phyloP scores from a whole-genome alignment of 2,888 invertebrate genomes.

The Cistogaster globosa region DNA sequence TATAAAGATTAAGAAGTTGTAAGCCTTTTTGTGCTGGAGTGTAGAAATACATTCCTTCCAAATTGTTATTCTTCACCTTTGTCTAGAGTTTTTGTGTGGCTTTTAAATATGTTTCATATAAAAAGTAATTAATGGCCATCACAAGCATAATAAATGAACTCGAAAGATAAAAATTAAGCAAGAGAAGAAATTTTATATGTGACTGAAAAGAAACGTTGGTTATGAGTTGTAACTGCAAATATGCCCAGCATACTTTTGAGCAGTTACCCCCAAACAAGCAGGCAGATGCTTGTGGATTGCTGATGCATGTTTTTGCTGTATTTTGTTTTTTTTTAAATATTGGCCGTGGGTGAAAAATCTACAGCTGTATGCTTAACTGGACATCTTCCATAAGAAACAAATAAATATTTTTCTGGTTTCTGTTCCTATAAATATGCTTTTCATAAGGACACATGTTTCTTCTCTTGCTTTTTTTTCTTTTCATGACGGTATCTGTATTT shows the following conservation, averaged over 20 bases:
- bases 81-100: slow-evolving; percentile 18
- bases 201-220: slow-evolving; percentile 3
- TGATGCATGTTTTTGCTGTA: background rate
- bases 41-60: background rate
- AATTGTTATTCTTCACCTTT: background rate
- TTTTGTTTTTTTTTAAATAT: no score
- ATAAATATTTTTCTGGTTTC: slow-evolving; percentile 34
- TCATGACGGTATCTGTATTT: background rate
- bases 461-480: slow-evolving; percentile 1
- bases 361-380: slow-evolving; percentile 1
- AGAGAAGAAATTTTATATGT: background rate
- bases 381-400: slow-evolving; percentile 9
- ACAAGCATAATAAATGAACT: slow-evolving; percentile 80
- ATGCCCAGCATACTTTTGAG: slow-evolving; percentile 37
- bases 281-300: slow-evolving; percentile 28
- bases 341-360: slow-evolving; percentile 38
- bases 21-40: slow-evolving; percentile 8
- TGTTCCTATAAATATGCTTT: slow-evolving; percentile 56
- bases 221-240: slow-evolving; percentile 3
- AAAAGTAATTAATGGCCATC: slow-evolving; percentile 75
- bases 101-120: slow-evolving; percentile 55
- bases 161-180: slow-evolving; percentile 27
- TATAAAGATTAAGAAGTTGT: slow-evolving; percentile 57
- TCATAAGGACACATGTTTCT: slow-evolving; percentile 52
- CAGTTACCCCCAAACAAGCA: slow-evolving; percentile 11